Evolutionary conservation across 1,140 invertebrate genomes (phyloP).

Genomic region (Diprion similis): DNA sequence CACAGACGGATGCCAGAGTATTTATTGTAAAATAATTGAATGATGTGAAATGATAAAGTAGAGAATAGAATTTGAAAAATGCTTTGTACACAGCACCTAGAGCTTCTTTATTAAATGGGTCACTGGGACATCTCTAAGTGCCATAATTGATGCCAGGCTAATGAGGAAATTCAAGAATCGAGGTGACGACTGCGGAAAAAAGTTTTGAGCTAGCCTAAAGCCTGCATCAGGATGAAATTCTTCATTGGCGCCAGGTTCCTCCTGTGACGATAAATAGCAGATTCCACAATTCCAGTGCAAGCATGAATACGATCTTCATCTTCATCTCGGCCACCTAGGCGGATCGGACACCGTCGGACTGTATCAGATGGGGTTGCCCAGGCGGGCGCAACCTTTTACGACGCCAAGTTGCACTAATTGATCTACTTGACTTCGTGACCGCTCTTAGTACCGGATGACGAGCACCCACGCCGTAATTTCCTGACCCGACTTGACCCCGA

Average conservation of each 20-base stretch:
- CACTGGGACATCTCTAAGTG: neutral
- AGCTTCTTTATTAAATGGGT: neutral
- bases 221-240: too few species aligned
- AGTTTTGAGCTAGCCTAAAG: neutral
- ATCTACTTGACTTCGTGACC: conserved; percentile 52
- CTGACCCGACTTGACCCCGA: conserved; percentile 17
- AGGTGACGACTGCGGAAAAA: neutral
- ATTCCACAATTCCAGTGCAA: too few species aligned
- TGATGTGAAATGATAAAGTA: neutral
- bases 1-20: neutral
- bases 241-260: too few species aligned
- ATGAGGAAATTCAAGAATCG: neutral
- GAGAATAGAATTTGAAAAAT: neutral
- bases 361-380: neutral
- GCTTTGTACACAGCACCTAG: too few species aligned
- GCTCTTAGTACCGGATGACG: conserved; percentile 17
- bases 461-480: conserved; percentile 2
- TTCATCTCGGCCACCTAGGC: too few species aligned
- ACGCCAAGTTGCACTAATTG: conserved; percentile 49
- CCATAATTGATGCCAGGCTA: neutral
- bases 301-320: too few species aligned
- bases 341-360: too few species aligned
- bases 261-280: too few species aligned
- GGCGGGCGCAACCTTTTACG: neutral
- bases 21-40: neutral